These are phyloP conservation scores for Brachynemurus nebulosus DNA, from an alignment of 2,888 invertebrate species.

Conservation along the genomic window DNA sequence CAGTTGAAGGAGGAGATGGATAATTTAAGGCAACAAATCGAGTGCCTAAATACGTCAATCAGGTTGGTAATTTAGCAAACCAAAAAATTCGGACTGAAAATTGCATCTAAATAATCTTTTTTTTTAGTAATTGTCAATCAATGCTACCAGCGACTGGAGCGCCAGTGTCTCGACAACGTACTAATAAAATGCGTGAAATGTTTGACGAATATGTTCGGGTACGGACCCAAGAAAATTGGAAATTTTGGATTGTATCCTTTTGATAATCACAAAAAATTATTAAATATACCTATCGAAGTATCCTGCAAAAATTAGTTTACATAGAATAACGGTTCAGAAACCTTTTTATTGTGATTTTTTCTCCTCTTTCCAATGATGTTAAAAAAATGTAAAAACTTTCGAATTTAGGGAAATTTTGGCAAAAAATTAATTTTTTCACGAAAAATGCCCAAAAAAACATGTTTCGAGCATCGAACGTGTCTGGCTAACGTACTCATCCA, in stretches of 20 bases:
- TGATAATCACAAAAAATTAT: constrained; percentile 6
- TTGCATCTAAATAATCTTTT: constrained; percentile 9
- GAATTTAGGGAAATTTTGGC: no score
- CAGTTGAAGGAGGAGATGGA: constrained; percentile 86
- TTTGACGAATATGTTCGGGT: constrained; percentile 82
- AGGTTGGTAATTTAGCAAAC: constrained; percentile 41
- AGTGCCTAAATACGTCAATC: constrained; percentile 78
- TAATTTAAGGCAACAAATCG: constrained; percentile 73
- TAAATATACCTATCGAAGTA: no score
- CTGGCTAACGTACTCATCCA: no score
- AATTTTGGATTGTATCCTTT: constrained; percentile 96
- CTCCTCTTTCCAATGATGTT: no score
- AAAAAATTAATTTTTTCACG: no score
- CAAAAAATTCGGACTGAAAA: background rate
- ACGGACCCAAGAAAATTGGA: constrained; percentile 86
- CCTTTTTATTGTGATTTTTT: no score
- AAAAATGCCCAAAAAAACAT: no score
- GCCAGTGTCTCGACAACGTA: constrained; percentile 79
- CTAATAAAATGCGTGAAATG: constrained; percentile 84
- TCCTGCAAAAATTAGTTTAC: no score
- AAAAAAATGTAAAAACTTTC: no score
- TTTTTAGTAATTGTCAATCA: constrained; percentile 77
- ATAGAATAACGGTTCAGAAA: no score
- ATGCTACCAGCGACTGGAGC: constrained; percentile 92
- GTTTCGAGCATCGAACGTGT: no score